Conservation (phyloP, 2,797 vertebrate species). For the Corythornis leucogaster region DNA sequence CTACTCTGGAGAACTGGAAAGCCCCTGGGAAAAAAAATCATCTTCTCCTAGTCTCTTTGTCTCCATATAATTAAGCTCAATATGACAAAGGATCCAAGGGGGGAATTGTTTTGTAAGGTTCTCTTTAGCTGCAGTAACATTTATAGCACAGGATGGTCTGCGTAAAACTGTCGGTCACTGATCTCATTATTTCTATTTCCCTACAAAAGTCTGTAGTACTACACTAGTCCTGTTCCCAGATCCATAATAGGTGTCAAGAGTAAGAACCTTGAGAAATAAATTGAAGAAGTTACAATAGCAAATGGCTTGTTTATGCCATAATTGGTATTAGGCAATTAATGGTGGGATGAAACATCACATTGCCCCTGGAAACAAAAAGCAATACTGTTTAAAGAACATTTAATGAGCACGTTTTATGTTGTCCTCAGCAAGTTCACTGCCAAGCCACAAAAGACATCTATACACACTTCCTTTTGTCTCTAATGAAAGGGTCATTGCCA, state of each 20-base stretch:
- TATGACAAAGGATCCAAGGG: slow-evolving; percentile 2
- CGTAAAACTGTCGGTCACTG: background rate
- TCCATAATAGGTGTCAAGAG: background rate
- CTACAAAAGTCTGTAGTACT: background rate
- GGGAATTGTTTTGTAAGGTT: background rate
- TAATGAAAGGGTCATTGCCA: slow-evolving; percentile 22
- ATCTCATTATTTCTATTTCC: background rate
- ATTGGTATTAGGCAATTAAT: slow-evolving; percentile 62
- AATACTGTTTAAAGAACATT: slow-evolving; percentile 35
- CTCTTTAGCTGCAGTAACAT: background rate
- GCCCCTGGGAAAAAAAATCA: slow-evolving; percentile 28
- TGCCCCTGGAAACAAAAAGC: slow-evolving; percentile 62
- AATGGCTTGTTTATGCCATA: slow-evolving; percentile 25
- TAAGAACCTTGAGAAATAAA: slow-evolving; percentile 11
- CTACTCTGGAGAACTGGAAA: background rate
- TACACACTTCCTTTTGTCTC: slow-evolving; percentile 28
- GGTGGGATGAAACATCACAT: slow-evolving; percentile 34
- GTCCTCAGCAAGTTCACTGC: slow-evolving; percentile 52
- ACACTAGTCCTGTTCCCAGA: background rate
- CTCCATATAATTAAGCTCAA: slow-evolving; percentile 42
- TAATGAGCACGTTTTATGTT: slow-evolving; percentile 12
- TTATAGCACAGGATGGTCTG: background rate
- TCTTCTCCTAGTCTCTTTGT: slow-evolving; percentile 47
- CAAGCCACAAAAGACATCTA: slow-evolving; percentile 48
- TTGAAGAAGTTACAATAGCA: slow-evolving; percentile 17